phyloP scores from a whole-genome alignment of 2,888 invertebrate genomes.

The Drosophila hamatofila region DNA sequence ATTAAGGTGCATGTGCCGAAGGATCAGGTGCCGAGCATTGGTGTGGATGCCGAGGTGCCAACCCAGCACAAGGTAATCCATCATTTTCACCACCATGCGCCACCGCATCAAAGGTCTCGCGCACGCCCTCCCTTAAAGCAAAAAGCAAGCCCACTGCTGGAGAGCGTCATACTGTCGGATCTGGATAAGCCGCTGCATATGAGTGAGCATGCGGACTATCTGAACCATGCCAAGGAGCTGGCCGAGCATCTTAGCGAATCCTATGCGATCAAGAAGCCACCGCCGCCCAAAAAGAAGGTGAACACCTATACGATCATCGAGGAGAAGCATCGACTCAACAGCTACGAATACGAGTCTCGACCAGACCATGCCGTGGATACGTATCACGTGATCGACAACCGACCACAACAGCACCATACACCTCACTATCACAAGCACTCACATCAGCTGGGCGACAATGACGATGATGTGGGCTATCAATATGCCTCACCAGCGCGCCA shows the following conservation, averaged over 20 bases:
- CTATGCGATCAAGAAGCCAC: conserved; percentile 49
- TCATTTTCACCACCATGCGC: conserved; percentile 69
- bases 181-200: conserved; percentile 63
- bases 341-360: conserved; percentile 47
- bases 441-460: conserved; percentile 42
- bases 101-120: conserved; percentile 51
- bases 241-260: conserved; percentile 65
- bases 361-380: conserved; percentile 54
- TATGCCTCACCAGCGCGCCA: conserved; percentile 39
- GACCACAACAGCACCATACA: conserved; percentile 37
- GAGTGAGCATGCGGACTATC: conserved; percentile 63
- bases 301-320: conserved; percentile 75
- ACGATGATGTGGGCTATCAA: conserved; percentile 58
- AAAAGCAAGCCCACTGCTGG: conserved; percentile 60
- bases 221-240: conserved; percentile 65
- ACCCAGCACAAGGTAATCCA: conserved; percentile 66
- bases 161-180: conserved; percentile 72
- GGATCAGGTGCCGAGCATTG: conserved; percentile 54
- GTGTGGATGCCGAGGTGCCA: conserved; percentile 37
- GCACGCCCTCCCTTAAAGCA: conserved; percentile 28
- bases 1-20: conserved; percentile 78
- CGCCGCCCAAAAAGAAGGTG: conserved; percentile 58
- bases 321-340: conserved; percentile 50
- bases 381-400: conserved; percentile 57
- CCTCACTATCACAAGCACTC: conserved; percentile 22